Conservation (phyloP, 2,113 vertebrate genomes). For the Sapayoa aenigma region DNA sequence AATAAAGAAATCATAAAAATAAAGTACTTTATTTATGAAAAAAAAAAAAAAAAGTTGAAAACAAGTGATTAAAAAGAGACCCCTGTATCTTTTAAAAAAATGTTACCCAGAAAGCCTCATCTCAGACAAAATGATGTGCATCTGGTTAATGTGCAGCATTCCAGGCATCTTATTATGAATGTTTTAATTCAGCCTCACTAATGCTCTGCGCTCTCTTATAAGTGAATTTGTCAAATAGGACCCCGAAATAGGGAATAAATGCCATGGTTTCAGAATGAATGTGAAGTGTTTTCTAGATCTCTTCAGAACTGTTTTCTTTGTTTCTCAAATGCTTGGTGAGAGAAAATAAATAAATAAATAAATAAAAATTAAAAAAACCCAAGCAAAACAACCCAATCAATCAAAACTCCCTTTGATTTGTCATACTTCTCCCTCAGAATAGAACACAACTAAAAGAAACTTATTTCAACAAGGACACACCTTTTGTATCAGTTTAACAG, state of each 20-base stretch:
- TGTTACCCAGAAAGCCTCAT: not conserved
- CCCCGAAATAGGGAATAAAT: not conserved
- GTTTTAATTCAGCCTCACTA: not conserved
- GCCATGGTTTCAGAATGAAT: not conserved
- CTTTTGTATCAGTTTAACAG: not conserved
- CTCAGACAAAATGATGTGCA: fast-evolving
- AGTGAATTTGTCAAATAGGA: not conserved
- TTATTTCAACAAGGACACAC: not conserved
- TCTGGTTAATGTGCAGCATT: not conserved
- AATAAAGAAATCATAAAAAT: not conserved
- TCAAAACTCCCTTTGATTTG: not conserved
- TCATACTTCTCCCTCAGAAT: not conserved
- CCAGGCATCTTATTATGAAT: not conserved
- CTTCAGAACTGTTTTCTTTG: not conserved
- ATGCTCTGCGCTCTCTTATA: not conserved
- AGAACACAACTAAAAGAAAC: not conserved
- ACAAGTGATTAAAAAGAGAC: not conserved
- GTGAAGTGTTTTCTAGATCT: not conserved
- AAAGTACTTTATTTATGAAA: not conserved
- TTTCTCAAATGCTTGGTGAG: not conserved
- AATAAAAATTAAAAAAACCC: not conserved
- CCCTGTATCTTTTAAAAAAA: not conserved
- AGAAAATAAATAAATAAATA: not conserved
- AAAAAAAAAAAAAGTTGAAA: no score
- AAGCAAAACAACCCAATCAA: not conserved